Percentiles rank a stretch among this genome's conserved stretches.
phyloP scores from a whole-genome alignment of 2,797 vertebrate genomes.

The Channallabes apus region DNA sequence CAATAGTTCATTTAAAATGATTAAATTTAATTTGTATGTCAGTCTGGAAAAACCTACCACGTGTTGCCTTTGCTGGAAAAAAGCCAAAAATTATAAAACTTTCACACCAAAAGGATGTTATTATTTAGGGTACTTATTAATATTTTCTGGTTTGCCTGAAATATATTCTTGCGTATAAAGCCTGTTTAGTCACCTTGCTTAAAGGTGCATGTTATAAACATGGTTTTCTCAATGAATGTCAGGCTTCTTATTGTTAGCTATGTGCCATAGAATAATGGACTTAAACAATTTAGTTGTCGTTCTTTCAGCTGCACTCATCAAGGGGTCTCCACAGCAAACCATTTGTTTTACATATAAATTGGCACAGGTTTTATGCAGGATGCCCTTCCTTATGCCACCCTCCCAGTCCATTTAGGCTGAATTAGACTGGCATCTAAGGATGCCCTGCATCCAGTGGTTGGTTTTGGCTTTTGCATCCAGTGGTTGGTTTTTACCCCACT shows the following conservation, averaged over 20 bases:
- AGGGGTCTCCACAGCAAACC: no score
- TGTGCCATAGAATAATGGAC: background rate
- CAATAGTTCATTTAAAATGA: background rate
- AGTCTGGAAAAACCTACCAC: background rate
- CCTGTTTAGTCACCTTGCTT: background rate
- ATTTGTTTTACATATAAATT: no score
- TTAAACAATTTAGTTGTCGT: background rate
- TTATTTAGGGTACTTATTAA: background rate
- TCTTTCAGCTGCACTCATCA: no score
- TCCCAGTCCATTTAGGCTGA: no score
- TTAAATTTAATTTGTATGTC: background rate
- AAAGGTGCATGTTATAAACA: background rate
- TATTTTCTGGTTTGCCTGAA: background rate
- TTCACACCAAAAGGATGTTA: background rate
- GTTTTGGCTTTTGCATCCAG: no score
- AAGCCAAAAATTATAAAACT: background rate
- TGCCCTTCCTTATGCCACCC: no score
- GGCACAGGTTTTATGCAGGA: no score
- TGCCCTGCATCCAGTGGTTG: no score
- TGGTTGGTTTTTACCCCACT: no score
- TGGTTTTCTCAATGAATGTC: background rate
- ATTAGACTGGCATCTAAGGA: no score
- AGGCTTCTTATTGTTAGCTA: background rate
- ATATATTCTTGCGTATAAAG: background rate
- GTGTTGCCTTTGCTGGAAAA: background rate